Conservation (phyloP, 2,113 vertebrate genomes). For the Podarcis muralis region DNA sequence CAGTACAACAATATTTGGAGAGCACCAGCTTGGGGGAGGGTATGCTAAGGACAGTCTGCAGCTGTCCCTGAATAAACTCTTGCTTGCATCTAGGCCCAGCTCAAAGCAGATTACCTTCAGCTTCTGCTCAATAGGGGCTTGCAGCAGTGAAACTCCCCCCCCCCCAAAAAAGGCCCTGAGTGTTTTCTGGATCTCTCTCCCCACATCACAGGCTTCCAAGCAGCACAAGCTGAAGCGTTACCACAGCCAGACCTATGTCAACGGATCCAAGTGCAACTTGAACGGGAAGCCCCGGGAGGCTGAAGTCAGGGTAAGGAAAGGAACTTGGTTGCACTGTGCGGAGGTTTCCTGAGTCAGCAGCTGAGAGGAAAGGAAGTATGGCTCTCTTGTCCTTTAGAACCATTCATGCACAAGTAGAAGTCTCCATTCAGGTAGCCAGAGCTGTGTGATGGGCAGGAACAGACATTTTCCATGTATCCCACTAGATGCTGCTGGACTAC, state of each 20-base stretch:
- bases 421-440: not conserved
- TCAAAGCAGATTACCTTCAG: not conserved
- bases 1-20: no score
- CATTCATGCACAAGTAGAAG: not conserved
- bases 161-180: not conserved
- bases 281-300: conserved; percentile 88
- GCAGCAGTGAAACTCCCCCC: not conserved
- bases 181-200: not conserved
- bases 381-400: not conserved
- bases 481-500: not conserved
- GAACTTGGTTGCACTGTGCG: not conserved
- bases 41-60: not conserved
- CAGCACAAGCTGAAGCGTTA: conserved; percentile 91
- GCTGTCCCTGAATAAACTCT: not conserved
- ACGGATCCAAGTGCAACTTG: conserved; percentile 93
- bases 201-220: conserved; percentile 84
- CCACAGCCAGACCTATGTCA: conserved; percentile 94
- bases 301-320: conserved; percentile 88
- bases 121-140: not conserved
- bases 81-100: no score
- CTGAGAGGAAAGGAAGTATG: not conserved
- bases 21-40: no score
- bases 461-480: not conserved
- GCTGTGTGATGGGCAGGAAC: not conserved
- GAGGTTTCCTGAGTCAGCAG: not conserved